Evolutionary conservation across 2,888 invertebrate genomes (phyloP), one percentile per base, ranked within the genome.

Genomic region (Philereme vetulata): DNA sequence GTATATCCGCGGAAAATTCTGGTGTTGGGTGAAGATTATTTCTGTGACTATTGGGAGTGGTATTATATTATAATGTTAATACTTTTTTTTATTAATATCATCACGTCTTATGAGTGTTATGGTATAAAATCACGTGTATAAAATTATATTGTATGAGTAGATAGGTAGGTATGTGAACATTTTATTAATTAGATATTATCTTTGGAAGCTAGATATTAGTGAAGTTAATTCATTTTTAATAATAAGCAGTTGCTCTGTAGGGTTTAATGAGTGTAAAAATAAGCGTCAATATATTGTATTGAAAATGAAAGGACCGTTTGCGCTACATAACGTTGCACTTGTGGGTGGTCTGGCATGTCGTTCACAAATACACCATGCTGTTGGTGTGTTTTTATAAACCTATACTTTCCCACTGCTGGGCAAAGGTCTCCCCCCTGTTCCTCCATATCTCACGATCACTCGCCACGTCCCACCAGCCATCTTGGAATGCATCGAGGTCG

Each of bases 231-330:
- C 9, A 44, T 51, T 48, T 54, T n/a, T 59, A 52, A 7, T 46
- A 5, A 40, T 38, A 55, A 53, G 56, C 56, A 42, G 57, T 62
- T 62, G 52, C 57, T 68, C 58, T 68, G 58, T 62, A 59, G 43
- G 56, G 47, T 56, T 53, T n/a, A 53, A 52, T 43, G 47, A 3
- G 1, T 35, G 51, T 66, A 59, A 40, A 51, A 38, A 53, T 52
- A 57, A 57, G 55, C 62, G 62, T 62, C 62, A 64, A 66, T 6
- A 65, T 56, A 21, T 42, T 34, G 32, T 45, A 50, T 35, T 54
- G 40, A 51, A 1, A 49, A 10, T 10, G 6, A 38, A 51, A 43
- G 8, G 42, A 9, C n/a, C 46, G 40, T 51, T 10, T 47, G 47
- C 46, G 56, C 38, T 40, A 46, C 45, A 38, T 36, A 50, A 44